phyloP scores from a whole-genome alignment of 2,113 vertebrate genomes.

The Numenius arquata region DNA sequence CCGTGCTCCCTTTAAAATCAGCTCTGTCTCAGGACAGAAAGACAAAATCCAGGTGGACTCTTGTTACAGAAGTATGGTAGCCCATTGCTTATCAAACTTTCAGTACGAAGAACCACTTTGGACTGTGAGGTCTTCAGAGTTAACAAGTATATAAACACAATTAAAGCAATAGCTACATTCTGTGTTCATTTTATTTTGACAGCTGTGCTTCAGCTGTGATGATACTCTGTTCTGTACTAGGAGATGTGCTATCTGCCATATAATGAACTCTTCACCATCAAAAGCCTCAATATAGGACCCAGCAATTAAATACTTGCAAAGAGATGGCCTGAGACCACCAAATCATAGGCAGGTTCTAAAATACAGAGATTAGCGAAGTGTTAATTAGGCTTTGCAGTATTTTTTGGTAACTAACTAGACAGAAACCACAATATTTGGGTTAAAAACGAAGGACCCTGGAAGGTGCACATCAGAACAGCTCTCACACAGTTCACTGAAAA shows the following conservation, averaged over 20 bases:
- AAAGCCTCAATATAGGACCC: not conserved
- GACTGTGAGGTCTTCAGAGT: not conserved
- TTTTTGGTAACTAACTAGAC: not conserved
- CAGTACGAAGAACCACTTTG: not conserved
- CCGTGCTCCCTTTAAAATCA: rapidly evolving
- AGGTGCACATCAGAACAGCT: not conserved
- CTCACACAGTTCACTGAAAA: not conserved
- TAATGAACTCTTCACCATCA: not conserved
- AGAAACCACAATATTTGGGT: not conserved
- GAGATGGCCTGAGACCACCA: not conserved
- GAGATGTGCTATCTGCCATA: not conserved
- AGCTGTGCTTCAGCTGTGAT: conserved; percentile 29
- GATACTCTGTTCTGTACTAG: not conserved
- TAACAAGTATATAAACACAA: not conserved
- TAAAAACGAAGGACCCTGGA: not conserved
- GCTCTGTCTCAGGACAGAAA: not conserved
- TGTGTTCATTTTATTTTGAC: not conserved
- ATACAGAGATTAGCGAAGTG: not conserved
- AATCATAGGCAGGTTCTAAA: not conserved
- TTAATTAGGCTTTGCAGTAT: not conserved
- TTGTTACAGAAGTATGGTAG: not conserved
- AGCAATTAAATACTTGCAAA: not conserved
- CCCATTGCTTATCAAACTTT: not conserved
- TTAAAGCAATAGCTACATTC: not conserved
- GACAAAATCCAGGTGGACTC: not conserved